A percentile compares a stretch with the other conserved stretches of the same genome.
Conservation (phyloP, 2,113 vertebrate genomes). For the Nymphicus hollandicus region DNA sequence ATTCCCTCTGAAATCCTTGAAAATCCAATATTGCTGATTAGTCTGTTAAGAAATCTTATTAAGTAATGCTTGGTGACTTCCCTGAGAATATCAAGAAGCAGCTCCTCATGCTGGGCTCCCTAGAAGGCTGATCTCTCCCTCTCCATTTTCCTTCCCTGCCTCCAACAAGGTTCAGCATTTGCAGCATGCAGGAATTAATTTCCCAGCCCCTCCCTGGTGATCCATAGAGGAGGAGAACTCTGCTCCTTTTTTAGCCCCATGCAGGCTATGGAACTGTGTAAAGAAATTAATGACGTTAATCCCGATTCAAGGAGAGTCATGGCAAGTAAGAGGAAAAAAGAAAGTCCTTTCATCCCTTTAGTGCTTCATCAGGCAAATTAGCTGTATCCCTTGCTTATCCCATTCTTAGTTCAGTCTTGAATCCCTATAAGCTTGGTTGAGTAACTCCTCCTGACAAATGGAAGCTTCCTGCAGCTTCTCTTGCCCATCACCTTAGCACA, state of each 20-base stretch:
- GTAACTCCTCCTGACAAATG: neutral
- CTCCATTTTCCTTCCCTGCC: neutral
- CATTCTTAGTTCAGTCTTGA: neutral
- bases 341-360: neutral
- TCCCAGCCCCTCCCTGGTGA: neutral
- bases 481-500: neutral
- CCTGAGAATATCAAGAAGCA: conserved; percentile 26
- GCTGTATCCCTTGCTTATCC: neutral
- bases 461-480: neutral
- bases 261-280: neutral
- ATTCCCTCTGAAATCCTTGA: conserved; percentile 65
- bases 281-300: conserved; percentile 37
- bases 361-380: neutral
- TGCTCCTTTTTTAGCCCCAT: neutral
- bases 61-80: conserved; percentile 42
- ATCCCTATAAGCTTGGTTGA: neutral
- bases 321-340: neutral
- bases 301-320: neutral
- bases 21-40: conserved; percentile 65
- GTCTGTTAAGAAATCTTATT: conserved; percentile 56
- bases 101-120: conserved; percentile 1
- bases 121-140: conserved; percentile 8
- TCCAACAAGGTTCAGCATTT: conserved; percentile 22
- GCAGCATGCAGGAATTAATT: conserved; percentile 26
- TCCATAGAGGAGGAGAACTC: neutral